phyloP scores from a whole-genome alignment of 1,140 invertebrate genomes.

The Ruditapes philippinarum region DNA sequence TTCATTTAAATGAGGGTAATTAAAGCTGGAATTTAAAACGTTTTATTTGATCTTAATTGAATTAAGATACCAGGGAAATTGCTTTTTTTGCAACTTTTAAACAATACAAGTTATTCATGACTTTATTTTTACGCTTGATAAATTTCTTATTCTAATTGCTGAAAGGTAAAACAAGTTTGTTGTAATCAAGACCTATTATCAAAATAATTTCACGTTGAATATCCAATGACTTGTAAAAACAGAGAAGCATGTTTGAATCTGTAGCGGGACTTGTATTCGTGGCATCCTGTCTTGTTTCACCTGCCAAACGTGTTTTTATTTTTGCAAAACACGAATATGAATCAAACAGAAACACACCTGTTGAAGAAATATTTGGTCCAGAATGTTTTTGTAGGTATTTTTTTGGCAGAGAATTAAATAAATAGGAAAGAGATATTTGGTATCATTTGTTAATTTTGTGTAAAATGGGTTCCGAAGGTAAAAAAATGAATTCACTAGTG shows the following conservation, averaged over 20 bases:
- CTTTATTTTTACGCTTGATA: neutral
- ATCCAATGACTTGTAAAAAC: neutral
- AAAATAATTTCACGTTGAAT: neutral
- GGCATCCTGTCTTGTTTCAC: neutral
- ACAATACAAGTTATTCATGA: neutral
- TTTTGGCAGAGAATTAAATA: neutral
- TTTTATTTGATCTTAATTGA: conserved; percentile 7
- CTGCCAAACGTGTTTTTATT: neutral
- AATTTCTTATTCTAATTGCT: neutral
- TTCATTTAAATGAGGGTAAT: neutral
- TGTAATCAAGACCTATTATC: neutral
- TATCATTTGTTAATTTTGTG: too few species aligned
- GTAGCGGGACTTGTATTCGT: conserved; percentile 7
- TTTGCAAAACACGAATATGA: neutral
- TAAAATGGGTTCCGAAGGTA: too few species aligned
- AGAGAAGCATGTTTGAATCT: neutral
- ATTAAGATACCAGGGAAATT: neutral
- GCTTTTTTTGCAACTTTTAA: neutral
- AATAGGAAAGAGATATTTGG: neutral
- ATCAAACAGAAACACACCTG: conserved; percentile 6
- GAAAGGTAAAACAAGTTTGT: neutral
- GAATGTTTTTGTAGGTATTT: neutral
- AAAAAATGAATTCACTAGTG: too few species aligned
- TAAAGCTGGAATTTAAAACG: neutral
- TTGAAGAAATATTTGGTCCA: neutral